A percentile compares a stretch with the other conserved stretches of the same genome.
Conservation (phyloP, 2,888 invertebrate species). For the Thalpophila matura region DNA sequence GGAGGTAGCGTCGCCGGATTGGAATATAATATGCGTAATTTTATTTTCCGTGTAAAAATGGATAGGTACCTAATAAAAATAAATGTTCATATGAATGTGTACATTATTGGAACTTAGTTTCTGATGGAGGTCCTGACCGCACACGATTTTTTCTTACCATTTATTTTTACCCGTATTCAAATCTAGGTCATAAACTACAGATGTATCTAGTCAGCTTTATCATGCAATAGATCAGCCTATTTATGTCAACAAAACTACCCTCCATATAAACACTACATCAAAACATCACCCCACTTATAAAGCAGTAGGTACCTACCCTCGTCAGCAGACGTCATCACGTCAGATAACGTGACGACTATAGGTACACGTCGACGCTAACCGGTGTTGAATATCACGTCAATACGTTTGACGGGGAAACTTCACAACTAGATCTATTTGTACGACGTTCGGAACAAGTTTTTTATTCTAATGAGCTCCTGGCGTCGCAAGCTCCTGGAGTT, state of each 20-base stretch:
- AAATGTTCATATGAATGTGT: too few species aligned
- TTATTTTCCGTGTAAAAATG: too few species aligned
- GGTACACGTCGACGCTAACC: constrained; percentile 1
- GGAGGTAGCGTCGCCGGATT: too few species aligned
- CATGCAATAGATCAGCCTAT: too few species aligned
- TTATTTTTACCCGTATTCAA: too few species aligned
- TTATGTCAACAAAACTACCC: background rate
- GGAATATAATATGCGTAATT: too few species aligned
- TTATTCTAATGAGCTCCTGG: constrained; percentile 36
- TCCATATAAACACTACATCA: constrained; percentile 6
- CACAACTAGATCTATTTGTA: constrained; percentile 43
- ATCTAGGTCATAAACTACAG: too few species aligned
- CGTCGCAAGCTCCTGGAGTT: constrained; percentile 18
- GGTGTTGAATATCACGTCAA: constrained; percentile 27
- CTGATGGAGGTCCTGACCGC: too few species aligned
- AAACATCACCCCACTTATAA: constrained; percentile 8
- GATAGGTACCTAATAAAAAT: too few species aligned
- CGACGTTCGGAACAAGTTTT: constrained; percentile 33
- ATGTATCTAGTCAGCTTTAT: too few species aligned
- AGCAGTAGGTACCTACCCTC: constrained; percentile 20
- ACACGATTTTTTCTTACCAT: too few species aligned
- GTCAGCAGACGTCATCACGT: constrained; percentile 18
- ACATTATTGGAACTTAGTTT: too few species aligned
- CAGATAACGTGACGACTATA: constrained; percentile 16
- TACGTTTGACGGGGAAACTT: constrained; percentile 25